A percentile compares a stretch with the other conserved stretches of the same genome.
phyloP scores from a whole-genome alignment of 2,888 invertebrate species.

The Dermolepida albohirtum region DNA sequence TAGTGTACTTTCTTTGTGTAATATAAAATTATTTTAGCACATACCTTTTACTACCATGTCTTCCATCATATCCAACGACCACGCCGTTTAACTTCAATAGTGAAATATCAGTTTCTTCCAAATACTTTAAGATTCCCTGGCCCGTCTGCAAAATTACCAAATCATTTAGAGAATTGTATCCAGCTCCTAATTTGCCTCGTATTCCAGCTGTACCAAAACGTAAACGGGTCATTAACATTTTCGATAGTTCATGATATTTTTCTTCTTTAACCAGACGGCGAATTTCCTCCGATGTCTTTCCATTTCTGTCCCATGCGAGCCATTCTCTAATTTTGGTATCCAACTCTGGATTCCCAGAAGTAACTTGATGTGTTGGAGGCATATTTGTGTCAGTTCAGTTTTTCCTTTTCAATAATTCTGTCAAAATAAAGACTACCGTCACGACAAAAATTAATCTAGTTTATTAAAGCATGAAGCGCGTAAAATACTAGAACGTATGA shows the following conservation, averaged over 20 bases:
- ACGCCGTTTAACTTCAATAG: slow-evolving; percentile 76
- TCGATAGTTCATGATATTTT: slow-evolving; percentile 71
- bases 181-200: slow-evolving; percentile 92
- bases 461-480: slow-evolving; percentile 22
- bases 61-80: slow-evolving; percentile 92
- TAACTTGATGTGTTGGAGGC: slow-evolving; percentile 17
- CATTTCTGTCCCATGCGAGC: slow-evolving; percentile 82
- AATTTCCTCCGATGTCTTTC: slow-evolving; percentile 74
- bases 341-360: slow-evolving; percentile 68
- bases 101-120: slow-evolving; percentile 71
- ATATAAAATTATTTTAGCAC: neutral
- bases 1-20: too few species aligned
- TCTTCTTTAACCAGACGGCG: slow-evolving; percentile 67
- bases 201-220: slow-evolving; percentile 95
- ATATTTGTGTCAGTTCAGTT: slow-evolving; percentile 9
- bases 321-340: slow-evolving; percentile 78
- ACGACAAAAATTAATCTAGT: slow-evolving; percentile 5
- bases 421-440: slow-evolving; percentile 34
- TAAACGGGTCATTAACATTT: slow-evolving; percentile 77
- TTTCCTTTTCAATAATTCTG: slow-evolving; percentile 8
- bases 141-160: slow-evolving; percentile 94
- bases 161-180: slow-evolving; percentile 95
- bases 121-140: slow-evolving; percentile 87
- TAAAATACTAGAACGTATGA: slow-evolving; percentile 11
- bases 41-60: slow-evolving; percentile 90